Evolutionary conservation across 2,113 vertebrate genomes (phyloP).

Genomic region (Cynopterus brachyotis): DNA sequence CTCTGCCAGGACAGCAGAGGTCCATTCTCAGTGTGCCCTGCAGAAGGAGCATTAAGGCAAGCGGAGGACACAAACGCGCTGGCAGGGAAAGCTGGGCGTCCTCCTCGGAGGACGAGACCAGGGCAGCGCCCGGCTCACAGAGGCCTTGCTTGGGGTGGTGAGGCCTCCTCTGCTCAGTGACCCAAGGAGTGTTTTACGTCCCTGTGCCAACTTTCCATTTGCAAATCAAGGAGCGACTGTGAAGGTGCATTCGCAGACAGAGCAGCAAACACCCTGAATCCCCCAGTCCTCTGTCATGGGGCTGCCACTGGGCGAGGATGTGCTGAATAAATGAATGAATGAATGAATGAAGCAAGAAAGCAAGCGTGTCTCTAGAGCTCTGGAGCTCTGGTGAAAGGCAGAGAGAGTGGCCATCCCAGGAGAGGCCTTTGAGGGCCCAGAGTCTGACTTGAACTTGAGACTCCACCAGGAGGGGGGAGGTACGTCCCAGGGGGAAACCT

Average conservation of each 20-base stretch:
- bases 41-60: background rate
- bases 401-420: rapidly evolving
- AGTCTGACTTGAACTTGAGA: background rate
- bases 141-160: rapidly evolving
- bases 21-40: rapidly evolving
- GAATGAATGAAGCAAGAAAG: background rate
- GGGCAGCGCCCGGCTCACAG: rapidly evolving
- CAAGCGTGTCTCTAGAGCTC: too few species aligned
- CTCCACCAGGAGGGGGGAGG: background rate
- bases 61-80: rapidly evolving
- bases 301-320: too few species aligned
- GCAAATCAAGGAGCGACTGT: background rate
- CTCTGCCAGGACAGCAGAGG: background rate
- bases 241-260: background rate
- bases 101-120: rapidly evolving
- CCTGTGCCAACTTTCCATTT: background rate
- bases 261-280: too few species aligned
- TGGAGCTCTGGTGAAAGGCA: background rate
- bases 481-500: rapidly evolving
- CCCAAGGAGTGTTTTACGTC: background rate
- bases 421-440: background rate
- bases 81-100: rapidly evolving
- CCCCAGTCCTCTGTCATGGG: rapidly evolving
- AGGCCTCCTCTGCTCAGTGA: background rate
- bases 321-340: background rate